These are phyloP conservation scores for Salarias fasciatus DNA, from an alignment of 2,797 vertebrate species.

Conservation along the genomic window DNA sequence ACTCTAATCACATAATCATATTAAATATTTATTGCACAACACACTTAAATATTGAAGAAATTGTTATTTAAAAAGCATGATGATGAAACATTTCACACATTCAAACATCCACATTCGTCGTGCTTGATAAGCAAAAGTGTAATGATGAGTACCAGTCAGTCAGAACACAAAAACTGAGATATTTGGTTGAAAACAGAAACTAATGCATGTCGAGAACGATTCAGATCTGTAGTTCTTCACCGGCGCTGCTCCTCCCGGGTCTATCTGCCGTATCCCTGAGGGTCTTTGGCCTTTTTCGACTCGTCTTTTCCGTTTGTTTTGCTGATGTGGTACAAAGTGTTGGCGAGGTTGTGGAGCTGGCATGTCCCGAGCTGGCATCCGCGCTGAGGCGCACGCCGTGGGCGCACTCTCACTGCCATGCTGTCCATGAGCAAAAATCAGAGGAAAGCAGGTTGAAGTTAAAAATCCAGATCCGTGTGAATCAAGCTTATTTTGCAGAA, in stretches of 20 bases:
- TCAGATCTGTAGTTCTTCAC: slow-evolving; percentile 22
- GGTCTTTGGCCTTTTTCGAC: slow-evolving; percentile 78
- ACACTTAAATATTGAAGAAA: slow-evolving; percentile 66
- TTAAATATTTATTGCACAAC: slow-evolving; percentile 70
- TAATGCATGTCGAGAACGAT: no score
- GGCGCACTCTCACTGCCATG: slow-evolving; percentile 41
- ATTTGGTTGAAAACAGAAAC: slow-evolving; percentile 41
- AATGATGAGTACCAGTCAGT: slow-evolving; percentile 67
- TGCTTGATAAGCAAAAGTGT: slow-evolving; percentile 45
- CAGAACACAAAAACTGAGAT: slow-evolving; percentile 35
- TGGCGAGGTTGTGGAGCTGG: slow-evolving; percentile 86
- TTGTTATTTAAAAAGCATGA: slow-evolving; percentile 11
- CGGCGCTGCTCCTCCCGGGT: neutral
- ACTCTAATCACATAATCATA: slow-evolving; percentile 16
- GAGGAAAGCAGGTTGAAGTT: neutral
- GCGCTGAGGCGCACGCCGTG: slow-evolving; percentile 60
- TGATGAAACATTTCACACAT: slow-evolving; percentile 27
- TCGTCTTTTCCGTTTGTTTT: slow-evolving; percentile 77
- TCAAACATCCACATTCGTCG: slow-evolving; percentile 31
- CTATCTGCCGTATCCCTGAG: slow-evolving; percentile 83
- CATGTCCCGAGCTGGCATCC: slow-evolving; percentile 87
- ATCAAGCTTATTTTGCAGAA: no score
- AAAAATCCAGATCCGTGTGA: neutral
- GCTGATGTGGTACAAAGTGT: slow-evolving; percentile 79
- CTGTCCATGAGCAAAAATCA: slow-evolving; percentile 30